These are phyloP conservation scores for Channa argus DNA, from an alignment of 2,113 vertebrate species.

Conservation along the genomic window DNA sequence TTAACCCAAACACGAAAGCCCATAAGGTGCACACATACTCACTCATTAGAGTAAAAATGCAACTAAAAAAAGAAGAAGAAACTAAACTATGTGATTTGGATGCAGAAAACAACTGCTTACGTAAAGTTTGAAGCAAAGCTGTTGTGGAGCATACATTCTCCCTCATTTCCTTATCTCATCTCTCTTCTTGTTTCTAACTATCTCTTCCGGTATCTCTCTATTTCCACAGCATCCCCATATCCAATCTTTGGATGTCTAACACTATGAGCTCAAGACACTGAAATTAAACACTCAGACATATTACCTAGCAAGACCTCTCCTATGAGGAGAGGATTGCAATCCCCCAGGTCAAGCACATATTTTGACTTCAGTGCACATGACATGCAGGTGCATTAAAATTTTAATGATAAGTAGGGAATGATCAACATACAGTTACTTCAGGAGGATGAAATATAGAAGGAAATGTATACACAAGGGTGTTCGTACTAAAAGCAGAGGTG, in stretches of 20 bases:
- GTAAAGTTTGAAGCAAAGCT: slow-evolving; percentile 69
- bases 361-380: not conserved
- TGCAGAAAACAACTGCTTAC: slow-evolving; percentile 84
- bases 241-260: slow-evolving; percentile 44
- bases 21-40: slow-evolving; percentile 55
- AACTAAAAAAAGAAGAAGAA: slow-evolving; percentile 33
- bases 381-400: slow-evolving; percentile 25
- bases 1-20: slow-evolving; percentile 80
- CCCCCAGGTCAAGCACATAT: slow-evolving; percentile 1
- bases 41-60: slow-evolving; percentile 81
- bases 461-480: slow-evolving; percentile 44
- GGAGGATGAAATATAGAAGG: slow-evolving; percentile 34
- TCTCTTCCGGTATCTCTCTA: slow-evolving; percentile 23
- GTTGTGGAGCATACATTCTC: slow-evolving; percentile 25
- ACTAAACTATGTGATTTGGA: slow-evolving; percentile 81
- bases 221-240: slow-evolving; percentile 24
- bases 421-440: slow-evolving; percentile 61
- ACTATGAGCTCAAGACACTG: slow-evolving; percentile 16
- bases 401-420: slow-evolving; percentile 36
- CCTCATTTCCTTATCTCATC: slow-evolving; percentile 44
- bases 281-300: slow-evolving; percentile 20
- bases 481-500: slow-evolving; percentile 11
- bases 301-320: slow-evolving; percentile 20
- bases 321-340: slow-evolving; percentile 1
- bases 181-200: slow-evolving; percentile 44